Evolutionary conservation across 2,888 invertebrate genomes (phyloP), one percentile per base, ranked within the genome.

Genomic region (Acrocyrtus sp.): DNA sequence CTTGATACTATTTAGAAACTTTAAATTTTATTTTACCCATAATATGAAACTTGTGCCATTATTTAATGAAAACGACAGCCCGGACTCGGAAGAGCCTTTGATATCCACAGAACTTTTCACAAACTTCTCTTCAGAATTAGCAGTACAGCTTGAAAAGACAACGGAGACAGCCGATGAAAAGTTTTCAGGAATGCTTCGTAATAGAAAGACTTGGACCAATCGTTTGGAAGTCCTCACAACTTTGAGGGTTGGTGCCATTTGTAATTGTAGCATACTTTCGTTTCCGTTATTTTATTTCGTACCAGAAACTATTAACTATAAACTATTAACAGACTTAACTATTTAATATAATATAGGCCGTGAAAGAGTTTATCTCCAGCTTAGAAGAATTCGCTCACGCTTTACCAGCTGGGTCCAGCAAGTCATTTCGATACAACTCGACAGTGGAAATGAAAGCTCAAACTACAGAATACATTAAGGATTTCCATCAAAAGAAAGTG

Each of bases 311-410:
- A 51, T 43, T 26, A 24, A 27, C 29, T 62, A 22, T 48, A 43
- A 15, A 56, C n/a, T 48, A 39, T 69, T 53, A 21, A 56, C 39
- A 39, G 8, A 29, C 17, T 70, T 24, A 21, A 39, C 15, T 6
- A 15, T 39, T 39, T 6, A 10, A 22, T n/a, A 17, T 39, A 34
- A 50, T 54, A 61, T 53, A 81, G 78, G 80, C 80, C 19, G 82
- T 82, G 19, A 78, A 77, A 39, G 80, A 82, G 15, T 82, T 81
- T 26, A 81, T 82, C 53, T 57, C 57, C n/a, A 81, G 82, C 48
- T 78, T 82, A 10, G 82, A 82, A 58, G 76, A 80, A 29, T 82
- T 82, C 43, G 79, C 81, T 12, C 78, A 80, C 53, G 81, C 82
- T 15, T 51, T 81, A 22, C 63, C 75, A 8, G 26, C 58, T n/a